Evolutionary conservation across 2,888 invertebrate genomes (phyloP), one percentile per base, ranked within the genome.

Genomic region (Drosophila flavopinicola): DNA sequence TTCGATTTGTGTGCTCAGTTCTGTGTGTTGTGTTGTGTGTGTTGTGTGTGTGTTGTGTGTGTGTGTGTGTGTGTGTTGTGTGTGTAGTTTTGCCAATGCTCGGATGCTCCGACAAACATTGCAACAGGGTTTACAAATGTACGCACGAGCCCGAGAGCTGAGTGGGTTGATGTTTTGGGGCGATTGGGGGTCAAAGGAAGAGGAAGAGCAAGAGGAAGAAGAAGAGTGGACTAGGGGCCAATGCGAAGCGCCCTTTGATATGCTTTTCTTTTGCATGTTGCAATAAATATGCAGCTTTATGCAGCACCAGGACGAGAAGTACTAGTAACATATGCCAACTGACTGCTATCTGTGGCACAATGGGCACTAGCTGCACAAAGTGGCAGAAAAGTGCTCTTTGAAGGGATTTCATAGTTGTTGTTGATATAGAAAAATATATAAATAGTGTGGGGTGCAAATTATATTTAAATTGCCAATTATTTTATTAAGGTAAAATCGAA

Each of bases 201-300:
- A n/a, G n/a, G n/a, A n/a, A n/a, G n/a, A n/a, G n/a, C n/a, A n/a
- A n/a, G n/a, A n/a, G n/a, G n/a, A n/a, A n/a, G n/a, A n/a, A n/a
- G 60, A 32, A 33, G 44, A 51, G 30, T 30, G 64, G 23, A 57
- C 49, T 54, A 33, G 58, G 41, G 39, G 45, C 68, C 74, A 56
- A 73, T 61, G 35, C 56, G 25, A 20, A 20, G 27, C 45, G 51
- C 66, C 84, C 86, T 88, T 84, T 88, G 83, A 80, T 80, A 80
- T 87, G 74, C 71, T 74, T 86, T 63, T 68, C 65, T 69, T 85
- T 88, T 84, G 88, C 82, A 80, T 84, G 77, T 69, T 80, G 87
- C 88, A 86, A 84, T 84, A 84, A 84, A 84, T 88, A 88, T 86
- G 85, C 87, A 86, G 70, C 85, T 84, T 84, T 85, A 88, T 87